Evolutionary conservation across 2,888 invertebrate species (phyloP).

Genomic region (Hemithea aestivaria): DNA sequence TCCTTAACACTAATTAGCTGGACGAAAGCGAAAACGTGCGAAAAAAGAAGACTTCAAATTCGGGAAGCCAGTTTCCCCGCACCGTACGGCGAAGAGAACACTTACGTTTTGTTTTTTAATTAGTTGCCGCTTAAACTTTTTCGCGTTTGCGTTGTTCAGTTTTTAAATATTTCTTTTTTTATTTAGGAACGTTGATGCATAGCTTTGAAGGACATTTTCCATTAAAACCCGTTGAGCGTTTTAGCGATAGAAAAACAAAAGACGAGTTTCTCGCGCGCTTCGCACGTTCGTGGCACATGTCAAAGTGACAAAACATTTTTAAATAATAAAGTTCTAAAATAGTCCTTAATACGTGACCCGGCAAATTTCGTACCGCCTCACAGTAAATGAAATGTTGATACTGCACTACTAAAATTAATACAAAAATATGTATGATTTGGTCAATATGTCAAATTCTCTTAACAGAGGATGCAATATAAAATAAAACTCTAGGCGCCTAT

Average conservation of each 20-base stretch:
- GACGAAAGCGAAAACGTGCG: slow-evolving; percentile 62
- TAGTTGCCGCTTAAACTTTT: slow-evolving; percentile 68
- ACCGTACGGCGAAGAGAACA: slow-evolving; percentile 50
- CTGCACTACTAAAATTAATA: no score
- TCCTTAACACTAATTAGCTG: slow-evolving; percentile 68
- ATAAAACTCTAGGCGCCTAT: no score
- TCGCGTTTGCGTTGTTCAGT: slow-evolving; percentile 51
- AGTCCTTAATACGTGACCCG: no score
- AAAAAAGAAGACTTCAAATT: slow-evolving; percentile 62
- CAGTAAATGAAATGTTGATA: no score
- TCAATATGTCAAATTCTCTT: no score
- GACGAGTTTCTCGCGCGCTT: no score
- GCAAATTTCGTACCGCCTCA: no score
- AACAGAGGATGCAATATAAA: no score
- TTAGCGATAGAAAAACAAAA: neutral
- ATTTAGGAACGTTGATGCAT: slow-evolving; percentile 16
- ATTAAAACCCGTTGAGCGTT: slow-evolving; percentile 12
- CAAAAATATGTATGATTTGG: no score
- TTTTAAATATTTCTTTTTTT: slow-evolving; percentile 43
- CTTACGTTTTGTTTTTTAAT: slow-evolving; percentile 67
- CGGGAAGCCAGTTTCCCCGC: slow-evolving; percentile 51
- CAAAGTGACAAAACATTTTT: no score
- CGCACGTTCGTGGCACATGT: no score
- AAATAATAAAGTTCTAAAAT: no score
- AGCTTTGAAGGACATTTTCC: slow-evolving; percentile 24